phyloP scores from a whole-genome alignment of 2,888 invertebrate genomes.

The Lasioglossum pauxillum region DNA sequence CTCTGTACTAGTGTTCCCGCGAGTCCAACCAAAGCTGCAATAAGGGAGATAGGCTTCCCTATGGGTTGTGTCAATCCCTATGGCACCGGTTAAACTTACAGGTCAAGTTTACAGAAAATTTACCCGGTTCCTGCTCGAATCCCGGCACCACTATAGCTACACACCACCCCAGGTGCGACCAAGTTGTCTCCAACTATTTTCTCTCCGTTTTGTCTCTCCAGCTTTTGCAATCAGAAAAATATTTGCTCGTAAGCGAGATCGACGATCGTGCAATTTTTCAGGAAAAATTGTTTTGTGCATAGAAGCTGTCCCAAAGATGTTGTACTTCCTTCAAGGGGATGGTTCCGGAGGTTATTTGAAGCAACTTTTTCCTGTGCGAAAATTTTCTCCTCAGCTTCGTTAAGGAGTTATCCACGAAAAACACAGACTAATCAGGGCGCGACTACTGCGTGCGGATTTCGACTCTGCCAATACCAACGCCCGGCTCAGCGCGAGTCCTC shows the following conservation, averaged over 20 bases:
- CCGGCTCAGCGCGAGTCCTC: too few species aligned
- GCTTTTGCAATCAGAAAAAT: neutral
- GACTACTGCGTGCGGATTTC: too few species aligned
- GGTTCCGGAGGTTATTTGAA: too few species aligned
- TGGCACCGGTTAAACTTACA: constrained; percentile 9
- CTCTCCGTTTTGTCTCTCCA: neutral
- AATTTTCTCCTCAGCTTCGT: too few species aligned
- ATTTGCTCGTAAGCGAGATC: neutral
- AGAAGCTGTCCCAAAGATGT: too few species aligned
- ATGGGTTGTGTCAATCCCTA: constrained; percentile 18
- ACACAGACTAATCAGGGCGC: too few species aligned
- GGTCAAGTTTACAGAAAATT: constrained; percentile 21
- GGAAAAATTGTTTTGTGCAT: too few species aligned
- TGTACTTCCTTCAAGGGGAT: too few species aligned
- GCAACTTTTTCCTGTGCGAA: too few species aligned
- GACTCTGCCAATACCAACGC: too few species aligned
- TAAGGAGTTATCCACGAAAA: too few species aligned
- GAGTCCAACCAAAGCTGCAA: constrained; percentile 21
- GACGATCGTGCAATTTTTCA: too few species aligned
- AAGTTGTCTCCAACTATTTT: neutral
- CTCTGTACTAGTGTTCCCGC: constrained; percentile 11
- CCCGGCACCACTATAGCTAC: neutral
- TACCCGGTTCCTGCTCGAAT: neutral
- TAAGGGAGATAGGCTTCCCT: constrained; percentile 17
- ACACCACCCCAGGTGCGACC: neutral